Base-by-base conservation (phyloP, 2,113 vertebrate genomes). In the Halcyon malimbica region DNA sequence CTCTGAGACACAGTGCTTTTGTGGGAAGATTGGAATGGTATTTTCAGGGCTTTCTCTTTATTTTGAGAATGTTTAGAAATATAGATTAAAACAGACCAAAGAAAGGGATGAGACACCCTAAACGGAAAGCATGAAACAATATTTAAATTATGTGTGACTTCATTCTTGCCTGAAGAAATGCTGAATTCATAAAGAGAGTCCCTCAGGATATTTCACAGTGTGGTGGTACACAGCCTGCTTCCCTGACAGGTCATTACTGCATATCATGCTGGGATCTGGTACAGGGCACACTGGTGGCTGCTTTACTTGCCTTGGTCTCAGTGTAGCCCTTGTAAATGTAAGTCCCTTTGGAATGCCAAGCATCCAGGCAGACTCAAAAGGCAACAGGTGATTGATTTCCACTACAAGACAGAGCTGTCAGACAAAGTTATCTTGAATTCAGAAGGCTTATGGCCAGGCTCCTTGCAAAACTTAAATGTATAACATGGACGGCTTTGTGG, bases 201-300 rank as follows among this genome's bases (percentile, higher is more conserved):
- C 98, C 98, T 94, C 95, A 96, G 98, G 98, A 98, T 97, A 97
- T 98, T 98, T 98, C 98, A 94, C 97, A 98, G 96, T 96, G 94
- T 91, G 96, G 92, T 86, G 94, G 94, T 94, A 93, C 94, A 87
- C 78, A 91, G 97, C 92, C 97, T 97, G 94, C 97, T 94, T 98
- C 97, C 96, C 97, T 98, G 98, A 98, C 98, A 98, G 98, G 98
- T 99, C 98, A 98, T 99, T 99, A 99, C 97, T 97, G 97, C 90
- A 53, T 93, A 93, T 98, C 98, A 97, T 85, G 97, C 98, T 97
- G 98, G 96, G 98, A 97, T 96, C 87, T 5, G 3, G 80, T 35
- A 53, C 90, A 85, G 20, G 16, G 82, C 86, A 50, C 2, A 15
- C 53, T 77, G 94, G 90, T 70, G 75, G 51, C 77, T 92, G 65